Conservation (phyloP, 2,113 vertebrate genomes). For the Callionymus lyra region DNA sequence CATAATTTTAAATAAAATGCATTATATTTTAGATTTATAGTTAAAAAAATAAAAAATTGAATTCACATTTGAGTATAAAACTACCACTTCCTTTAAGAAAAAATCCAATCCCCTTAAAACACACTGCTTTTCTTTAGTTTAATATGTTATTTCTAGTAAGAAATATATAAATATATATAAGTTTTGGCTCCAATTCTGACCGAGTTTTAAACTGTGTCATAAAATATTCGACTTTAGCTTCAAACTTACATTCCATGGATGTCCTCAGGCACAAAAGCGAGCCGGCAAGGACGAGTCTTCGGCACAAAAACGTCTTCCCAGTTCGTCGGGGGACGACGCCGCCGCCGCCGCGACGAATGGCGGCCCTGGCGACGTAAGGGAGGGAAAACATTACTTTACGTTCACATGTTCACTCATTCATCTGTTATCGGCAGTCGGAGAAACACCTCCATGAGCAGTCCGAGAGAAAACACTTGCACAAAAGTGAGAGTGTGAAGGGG, state of each 20-base stretch:
- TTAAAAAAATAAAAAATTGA: too few species aligned
- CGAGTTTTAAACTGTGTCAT: too few species aligned
- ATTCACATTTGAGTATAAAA: too few species aligned
- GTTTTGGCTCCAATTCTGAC: not conserved
- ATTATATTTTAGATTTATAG: too few species aligned
- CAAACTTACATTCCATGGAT: not conserved
- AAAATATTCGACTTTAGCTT: too few species aligned
- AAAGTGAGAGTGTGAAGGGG: conserved; percentile 1
- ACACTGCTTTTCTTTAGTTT: too few species aligned
- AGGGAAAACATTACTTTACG: too few species aligned
- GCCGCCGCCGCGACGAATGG: not conserved
- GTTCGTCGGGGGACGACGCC: not conserved
- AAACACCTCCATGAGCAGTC: conserved; percentile 11
- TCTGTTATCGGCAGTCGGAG: conserved; percentile 1
- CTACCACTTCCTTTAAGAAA: too few species aligned
- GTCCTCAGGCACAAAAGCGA: conserved; percentile 52
- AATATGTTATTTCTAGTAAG: not conserved
- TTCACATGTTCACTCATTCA: not conserved
- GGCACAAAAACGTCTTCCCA: conserved; percentile 14
- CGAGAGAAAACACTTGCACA: conserved; percentile 9
- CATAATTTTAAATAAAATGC: too few species aligned
- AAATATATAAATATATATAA: not conserved
- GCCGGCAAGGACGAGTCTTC: conserved; percentile 33
- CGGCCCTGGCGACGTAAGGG: conserved; percentile 21
- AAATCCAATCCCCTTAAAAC: too few species aligned